These are phyloP conservation scores for Labeo rohita DNA, from an alignment of 2,113 vertebrate genomes.

Conservation along the genomic window DNA sequence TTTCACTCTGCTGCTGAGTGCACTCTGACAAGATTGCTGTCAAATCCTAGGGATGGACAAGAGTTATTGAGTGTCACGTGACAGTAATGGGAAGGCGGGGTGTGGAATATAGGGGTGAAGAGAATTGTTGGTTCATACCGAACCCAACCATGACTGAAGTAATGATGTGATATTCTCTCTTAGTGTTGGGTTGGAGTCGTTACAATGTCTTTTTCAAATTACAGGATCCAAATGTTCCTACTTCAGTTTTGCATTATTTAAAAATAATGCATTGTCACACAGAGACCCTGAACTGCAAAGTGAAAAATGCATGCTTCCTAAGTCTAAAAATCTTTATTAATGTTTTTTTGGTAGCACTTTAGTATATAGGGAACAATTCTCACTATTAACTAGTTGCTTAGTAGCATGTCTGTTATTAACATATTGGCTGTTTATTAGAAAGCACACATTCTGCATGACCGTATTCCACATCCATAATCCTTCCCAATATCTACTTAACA, in stretches of 20 bases:
- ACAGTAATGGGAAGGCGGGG: constrained; percentile 5
- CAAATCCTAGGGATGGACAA: constrained; percentile 28
- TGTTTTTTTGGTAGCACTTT: no score
- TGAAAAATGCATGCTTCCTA: background rate
- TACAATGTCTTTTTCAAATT: background rate
- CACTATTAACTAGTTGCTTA: no score
- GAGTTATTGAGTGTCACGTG: constrained; percentile 32
- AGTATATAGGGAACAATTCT: no score
- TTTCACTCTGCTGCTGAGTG: constrained; percentile 30
- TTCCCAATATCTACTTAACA: no score
- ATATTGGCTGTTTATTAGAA: no score
- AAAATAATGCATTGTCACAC: background rate
- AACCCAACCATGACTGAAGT: background rate
- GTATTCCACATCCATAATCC: no score
- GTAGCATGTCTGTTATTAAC: no score
- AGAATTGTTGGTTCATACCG: background rate
- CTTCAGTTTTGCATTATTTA: background rate
- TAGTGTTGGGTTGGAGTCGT: background rate
- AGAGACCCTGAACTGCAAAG: background rate
- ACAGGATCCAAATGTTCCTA: background rate
- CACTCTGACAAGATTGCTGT: constrained; percentile 32
- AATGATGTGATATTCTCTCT: background rate
- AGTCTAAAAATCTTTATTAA: background rate
- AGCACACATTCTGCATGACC: no score
- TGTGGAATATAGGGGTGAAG: constrained; percentile 9